phyloP scores from a whole-genome alignment of 2,113 vertebrate genomes.

The Laticauda colubrina region DNA sequence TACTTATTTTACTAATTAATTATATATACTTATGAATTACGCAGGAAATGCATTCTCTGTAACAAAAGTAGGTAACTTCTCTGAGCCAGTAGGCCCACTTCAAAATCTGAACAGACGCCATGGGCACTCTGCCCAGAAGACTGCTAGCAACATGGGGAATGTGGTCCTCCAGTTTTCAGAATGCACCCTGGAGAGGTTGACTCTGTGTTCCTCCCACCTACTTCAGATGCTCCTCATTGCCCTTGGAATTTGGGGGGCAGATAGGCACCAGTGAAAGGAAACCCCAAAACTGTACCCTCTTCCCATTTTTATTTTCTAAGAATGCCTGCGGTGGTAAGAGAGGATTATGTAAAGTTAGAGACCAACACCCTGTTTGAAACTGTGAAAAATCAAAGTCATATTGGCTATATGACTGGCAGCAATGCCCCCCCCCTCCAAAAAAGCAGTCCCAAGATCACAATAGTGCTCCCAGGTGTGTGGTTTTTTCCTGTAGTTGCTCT shows the following conservation, averaged over 20 bases:
- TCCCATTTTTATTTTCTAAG: neutral
- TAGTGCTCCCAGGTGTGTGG: neutral
- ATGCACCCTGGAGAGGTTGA: neutral
- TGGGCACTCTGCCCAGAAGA: neutral
- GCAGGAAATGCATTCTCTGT: neutral
- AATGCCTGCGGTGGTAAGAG: neutral
- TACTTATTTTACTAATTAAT: neutral
- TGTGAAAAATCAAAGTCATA: neutral
- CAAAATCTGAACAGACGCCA: neutral
- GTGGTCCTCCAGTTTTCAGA: neutral
- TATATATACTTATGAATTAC: neutral
- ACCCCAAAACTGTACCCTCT: neutral
- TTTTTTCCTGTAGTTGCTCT: neutral
- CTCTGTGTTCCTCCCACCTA: neutral
- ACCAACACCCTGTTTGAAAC: neutral
- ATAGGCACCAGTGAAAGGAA: neutral
- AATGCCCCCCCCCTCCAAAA: neutral
- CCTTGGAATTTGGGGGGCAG: neutral
- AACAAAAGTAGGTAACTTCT: neutral
- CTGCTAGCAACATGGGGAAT: neutral
- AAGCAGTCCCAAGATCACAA: neutral
- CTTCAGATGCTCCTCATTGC: neutral
- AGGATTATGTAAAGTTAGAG: neutral
- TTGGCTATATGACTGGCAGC: neutral
- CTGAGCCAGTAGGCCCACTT: neutral